Evolutionary conservation across 2,113 vertebrate genomes (phyloP), one percentile per base, ranked within the genome.

Genomic region (Ursus arctos): DNA sequence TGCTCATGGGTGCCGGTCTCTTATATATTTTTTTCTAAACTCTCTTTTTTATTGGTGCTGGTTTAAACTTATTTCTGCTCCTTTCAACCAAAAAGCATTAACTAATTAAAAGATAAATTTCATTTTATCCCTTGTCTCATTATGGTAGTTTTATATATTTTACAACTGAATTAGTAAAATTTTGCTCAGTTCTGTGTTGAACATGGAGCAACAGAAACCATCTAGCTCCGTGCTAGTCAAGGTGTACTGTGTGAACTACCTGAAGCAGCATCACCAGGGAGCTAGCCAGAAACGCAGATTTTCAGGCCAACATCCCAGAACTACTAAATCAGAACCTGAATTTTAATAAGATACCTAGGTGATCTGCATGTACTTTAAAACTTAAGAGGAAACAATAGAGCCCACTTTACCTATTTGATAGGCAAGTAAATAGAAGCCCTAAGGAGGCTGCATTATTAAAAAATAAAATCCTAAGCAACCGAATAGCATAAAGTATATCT

Each of bases 141-240:
- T 92, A 72, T 24, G 13, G 33, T 26, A 85, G 40, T 51, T 61
- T 76, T 55, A 79, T 57, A 69, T 67, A 71, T 4, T 5, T 67
- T 80, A 90, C 26, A 71, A 69, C 21, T 71, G 76, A 77, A 53
- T 94, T 65, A 87, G 18, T 72, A 91, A 94, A 26, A 47, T 67
- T 92, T 92, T 71, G 71, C 40, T 86, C 51, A 93, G 95, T 90
- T 86, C 55, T 55, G 3, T 63, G 43, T 36, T 87, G 22, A 95
- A 81, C 65, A 76, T 4, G 51, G 5, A 90, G 43, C 55, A 89
- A 65, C 0, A 85, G 63, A 51, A 92, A 83, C 51, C 40, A 92
- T 15, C 40, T 63, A 51, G 24, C 31, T 47, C 33, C 8, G 21
- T 53, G 12, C 36, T 67, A 80, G 19, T 80, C 72, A 94, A 53